phyloP scores from a whole-genome alignment of 2,888 invertebrate genomes.

The Cheilosia pagana region DNA sequence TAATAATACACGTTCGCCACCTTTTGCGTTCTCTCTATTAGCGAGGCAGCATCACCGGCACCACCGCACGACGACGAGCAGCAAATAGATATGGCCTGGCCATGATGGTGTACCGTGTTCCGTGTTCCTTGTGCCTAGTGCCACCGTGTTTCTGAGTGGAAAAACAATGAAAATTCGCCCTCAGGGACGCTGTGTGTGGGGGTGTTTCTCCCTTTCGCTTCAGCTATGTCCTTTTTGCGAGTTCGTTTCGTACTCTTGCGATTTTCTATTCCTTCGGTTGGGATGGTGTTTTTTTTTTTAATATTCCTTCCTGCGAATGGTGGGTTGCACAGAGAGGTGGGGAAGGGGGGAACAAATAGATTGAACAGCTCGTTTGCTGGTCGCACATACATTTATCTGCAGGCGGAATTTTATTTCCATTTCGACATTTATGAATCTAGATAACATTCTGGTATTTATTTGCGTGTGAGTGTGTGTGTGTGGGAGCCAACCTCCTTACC shows the following conservation, averaged over 20 bases:
- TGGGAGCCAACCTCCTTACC: not conserved
- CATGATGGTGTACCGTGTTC: constrained; percentile 3
- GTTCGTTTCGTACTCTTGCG: not conserved
- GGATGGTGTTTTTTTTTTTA: constrained; percentile 7
- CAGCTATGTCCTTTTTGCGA: constrained; percentile 36
- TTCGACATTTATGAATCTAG: constrained; percentile 67
- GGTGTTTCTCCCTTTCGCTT: constrained; percentile 39
- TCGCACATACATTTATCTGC: constrained; percentile 62
- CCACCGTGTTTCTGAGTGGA: constrained; percentile 24
- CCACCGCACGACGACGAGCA: not conserved
- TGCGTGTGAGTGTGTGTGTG: not conserved
- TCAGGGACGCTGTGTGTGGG: constrained; percentile 19
- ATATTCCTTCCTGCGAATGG: constrained; percentile 10
- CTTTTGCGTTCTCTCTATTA: constrained; percentile 37
- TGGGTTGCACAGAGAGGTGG: constrained; percentile 12
- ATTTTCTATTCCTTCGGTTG: constrained; percentile 39
- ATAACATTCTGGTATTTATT: constrained; percentile 36
- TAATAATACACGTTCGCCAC: constrained; percentile 56
- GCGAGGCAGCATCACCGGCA: not conserved
- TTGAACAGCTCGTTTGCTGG: constrained; percentile 64
- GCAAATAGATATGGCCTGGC: not conserved
- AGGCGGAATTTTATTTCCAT: constrained; percentile 54
- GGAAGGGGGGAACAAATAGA: constrained; percentile 12
- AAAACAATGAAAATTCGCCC: constrained; percentile 54
- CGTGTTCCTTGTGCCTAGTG: constrained; percentile 11